A percentile compares a stretch with the other conserved stretches of the same genome.
These are phyloP conservation scores for Aporophyla lueneburgensis DNA, from an alignment of 2,888 invertebrate genomes.

Conservation along the genomic window DNA sequence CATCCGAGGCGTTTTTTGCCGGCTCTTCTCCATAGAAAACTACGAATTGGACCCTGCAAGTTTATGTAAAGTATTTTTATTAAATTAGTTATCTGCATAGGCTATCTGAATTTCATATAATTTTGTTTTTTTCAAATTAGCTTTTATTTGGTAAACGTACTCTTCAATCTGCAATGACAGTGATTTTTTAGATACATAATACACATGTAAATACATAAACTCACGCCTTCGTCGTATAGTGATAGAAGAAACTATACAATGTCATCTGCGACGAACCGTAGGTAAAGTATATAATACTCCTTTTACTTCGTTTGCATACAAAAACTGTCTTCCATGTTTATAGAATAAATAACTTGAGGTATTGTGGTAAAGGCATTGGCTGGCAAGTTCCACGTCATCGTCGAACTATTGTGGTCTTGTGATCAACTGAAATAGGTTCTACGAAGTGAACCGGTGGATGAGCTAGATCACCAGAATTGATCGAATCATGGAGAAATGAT, in stretches of 20 bases:
- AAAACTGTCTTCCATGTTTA: not conserved
- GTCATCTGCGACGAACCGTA: not conserved
- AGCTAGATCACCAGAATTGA: not conserved
- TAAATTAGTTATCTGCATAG: too few relatives aligned
- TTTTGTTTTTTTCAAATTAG: not conserved
- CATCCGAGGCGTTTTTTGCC: too few relatives aligned
- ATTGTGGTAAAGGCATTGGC: slow-evolving; percentile 7
- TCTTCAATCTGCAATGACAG: not conserved
- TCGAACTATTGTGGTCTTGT: slow-evolving; percentile 34
- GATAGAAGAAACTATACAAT: not conserved
- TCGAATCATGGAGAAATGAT: not conserved
- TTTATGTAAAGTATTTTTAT: too few relatives aligned
- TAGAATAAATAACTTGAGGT: not conserved
- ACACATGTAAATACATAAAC: not conserved
- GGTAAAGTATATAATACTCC: not conserved
- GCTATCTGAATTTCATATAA: not conserved
- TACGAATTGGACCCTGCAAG: too few relatives aligned
- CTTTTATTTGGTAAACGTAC: not conserved
- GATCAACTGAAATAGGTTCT: slow-evolving; percentile 15
- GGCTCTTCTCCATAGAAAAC: too few relatives aligned
- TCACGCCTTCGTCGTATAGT: too few relatives aligned
- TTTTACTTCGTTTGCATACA: not conserved
- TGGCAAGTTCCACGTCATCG: not conserved
- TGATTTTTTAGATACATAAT: not conserved
- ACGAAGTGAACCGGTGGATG: not conserved